phyloP scores from a whole-genome alignment of 23 tunicate species.

The Oikopleura dioica region DNA sequence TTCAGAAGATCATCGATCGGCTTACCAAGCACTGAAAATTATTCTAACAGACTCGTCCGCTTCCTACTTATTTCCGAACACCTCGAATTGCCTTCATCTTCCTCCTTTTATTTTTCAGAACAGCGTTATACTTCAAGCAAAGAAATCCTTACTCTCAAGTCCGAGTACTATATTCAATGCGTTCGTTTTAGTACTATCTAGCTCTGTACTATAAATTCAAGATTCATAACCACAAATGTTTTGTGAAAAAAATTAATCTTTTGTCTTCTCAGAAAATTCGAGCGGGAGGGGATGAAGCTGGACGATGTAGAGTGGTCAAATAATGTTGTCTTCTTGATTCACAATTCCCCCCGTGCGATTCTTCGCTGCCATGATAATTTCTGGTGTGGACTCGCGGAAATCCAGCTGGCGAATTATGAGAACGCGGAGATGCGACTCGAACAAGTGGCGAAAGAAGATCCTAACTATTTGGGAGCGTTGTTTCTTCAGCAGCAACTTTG shows the following conservation, averaged over 20 bases:
- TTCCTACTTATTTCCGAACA: too few relatives aligned
- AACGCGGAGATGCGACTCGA: background rate
- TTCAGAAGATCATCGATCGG: slow-evolving; percentile 72
- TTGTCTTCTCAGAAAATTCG: background rate
- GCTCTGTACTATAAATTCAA: too few relatives aligned
- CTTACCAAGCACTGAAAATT: slow-evolving; percentile 22
- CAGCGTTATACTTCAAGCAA: too few relatives aligned
- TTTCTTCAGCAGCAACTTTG: background rate
- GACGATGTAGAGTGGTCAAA: background rate
- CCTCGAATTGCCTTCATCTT: too few relatives aligned
- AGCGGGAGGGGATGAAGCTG: too few relatives aligned
- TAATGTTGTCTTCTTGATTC: background rate
- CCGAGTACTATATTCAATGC: too few relatives aligned
- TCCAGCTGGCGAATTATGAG: background rate
- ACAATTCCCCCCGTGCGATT: background rate
- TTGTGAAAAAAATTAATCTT: background rate
- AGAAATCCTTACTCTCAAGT: too few relatives aligned
- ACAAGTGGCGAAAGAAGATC: background rate
- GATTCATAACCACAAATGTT: too few relatives aligned
- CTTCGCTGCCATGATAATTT: background rate
- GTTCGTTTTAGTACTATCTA: too few relatives aligned
- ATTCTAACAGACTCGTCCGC: too few relatives aligned
- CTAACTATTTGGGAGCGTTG: background rate
- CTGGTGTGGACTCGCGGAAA: background rate
- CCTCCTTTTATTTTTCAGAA: too few relatives aligned